These are phyloP conservation scores for Xiphias gladius DNA, from an alignment of 2,113 vertebrate species.

Conservation along the genomic window DNA sequence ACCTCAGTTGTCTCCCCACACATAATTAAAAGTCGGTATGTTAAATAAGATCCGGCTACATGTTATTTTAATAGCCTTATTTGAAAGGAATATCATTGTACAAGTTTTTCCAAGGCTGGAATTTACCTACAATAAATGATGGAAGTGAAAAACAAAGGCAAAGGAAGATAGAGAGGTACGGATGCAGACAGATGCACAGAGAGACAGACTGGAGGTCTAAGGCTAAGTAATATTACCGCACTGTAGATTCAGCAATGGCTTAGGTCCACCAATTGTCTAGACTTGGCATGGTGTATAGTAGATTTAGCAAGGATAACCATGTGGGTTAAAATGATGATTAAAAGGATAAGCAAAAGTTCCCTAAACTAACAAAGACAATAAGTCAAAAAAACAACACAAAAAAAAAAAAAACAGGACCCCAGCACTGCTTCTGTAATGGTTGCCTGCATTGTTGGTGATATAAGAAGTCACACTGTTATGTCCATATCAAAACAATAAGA, in stretches of 20 bases:
- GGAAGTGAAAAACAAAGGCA: slow-evolving; percentile 2
- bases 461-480: not conserved
- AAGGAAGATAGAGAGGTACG: not conserved
- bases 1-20: slow-evolving; percentile 42
- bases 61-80: slow-evolving; percentile 48
- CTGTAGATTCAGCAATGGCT: not conserved
- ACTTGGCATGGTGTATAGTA: not conserved
- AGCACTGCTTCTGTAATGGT: not conserved
- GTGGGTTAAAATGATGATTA: not conserved
- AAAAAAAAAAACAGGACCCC: not conserved
- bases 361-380: not conserved
- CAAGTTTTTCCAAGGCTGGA: slow-evolving; percentile 23
- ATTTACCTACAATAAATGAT: slow-evolving; percentile 27
- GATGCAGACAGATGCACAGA: not conserved
- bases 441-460: not conserved
- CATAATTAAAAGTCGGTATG: slow-evolving; percentile 59
- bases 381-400: not conserved
- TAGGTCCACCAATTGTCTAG: not conserved
- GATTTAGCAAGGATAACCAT: not conserved
- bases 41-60: slow-evolving; percentile 38
- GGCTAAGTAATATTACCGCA: not conserved
- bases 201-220: not conserved
- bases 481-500: not conserved
- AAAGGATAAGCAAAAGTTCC: not conserved
- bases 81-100: slow-evolving; percentile 28